These are phyloP conservation scores for Pseudochromis fuscus DNA, from an alignment of 2,797 vertebrate genomes.

Conservation along the genomic window DNA sequence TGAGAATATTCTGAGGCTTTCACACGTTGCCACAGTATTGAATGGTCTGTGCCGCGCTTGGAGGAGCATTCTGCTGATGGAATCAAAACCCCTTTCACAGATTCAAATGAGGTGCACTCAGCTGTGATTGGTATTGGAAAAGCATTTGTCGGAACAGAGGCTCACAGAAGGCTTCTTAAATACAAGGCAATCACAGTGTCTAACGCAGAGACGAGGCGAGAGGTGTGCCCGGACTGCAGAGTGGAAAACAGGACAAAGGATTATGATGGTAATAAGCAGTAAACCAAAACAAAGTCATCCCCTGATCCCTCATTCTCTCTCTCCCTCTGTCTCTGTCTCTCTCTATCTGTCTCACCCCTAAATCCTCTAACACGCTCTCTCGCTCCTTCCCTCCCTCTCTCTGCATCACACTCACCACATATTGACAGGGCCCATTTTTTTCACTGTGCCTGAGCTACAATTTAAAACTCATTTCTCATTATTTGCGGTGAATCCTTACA, in stretches of 20 bases:
- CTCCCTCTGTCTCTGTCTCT: slow-evolving; percentile 52
- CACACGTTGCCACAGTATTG: slow-evolving; percentile 77
- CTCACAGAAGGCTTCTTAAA: slow-evolving; percentile 86
- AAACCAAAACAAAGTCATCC: slow-evolving; percentile 88
- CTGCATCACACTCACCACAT: slow-evolving; percentile 74
- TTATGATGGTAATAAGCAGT: slow-evolving; percentile 88
- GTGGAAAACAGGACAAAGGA: slow-evolving; percentile 84
- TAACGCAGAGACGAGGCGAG: slow-evolving; percentile 79
- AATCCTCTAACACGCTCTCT: slow-evolving; percentile 69
- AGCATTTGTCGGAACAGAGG: slow-evolving; percentile 86
- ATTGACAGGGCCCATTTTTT: slow-evolving; percentile 81
- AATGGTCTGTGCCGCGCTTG: slow-evolving; percentile 81
- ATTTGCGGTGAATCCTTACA: slow-evolving; percentile 82
- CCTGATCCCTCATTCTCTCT: slow-evolving; percentile 80
- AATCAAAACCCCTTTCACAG: slow-evolving; percentile 87
- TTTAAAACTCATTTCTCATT: slow-evolving; percentile 87
- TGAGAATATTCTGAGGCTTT: slow-evolving; percentile 79
- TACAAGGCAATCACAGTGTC: slow-evolving; percentile 87
- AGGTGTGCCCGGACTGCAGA: slow-evolving; percentile 85
- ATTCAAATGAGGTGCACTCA: slow-evolving; percentile 88
- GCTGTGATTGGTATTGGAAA: slow-evolving; percentile 89
- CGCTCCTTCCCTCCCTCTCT: slow-evolving; percentile 28
- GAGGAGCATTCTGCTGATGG: slow-evolving; percentile 87
- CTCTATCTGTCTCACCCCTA: slow-evolving; percentile 71
- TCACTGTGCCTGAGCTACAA: slow-evolving; percentile 80